Conservation (phyloP, 2,888 invertebrate species). For the Halictus ligatus region DNA sequence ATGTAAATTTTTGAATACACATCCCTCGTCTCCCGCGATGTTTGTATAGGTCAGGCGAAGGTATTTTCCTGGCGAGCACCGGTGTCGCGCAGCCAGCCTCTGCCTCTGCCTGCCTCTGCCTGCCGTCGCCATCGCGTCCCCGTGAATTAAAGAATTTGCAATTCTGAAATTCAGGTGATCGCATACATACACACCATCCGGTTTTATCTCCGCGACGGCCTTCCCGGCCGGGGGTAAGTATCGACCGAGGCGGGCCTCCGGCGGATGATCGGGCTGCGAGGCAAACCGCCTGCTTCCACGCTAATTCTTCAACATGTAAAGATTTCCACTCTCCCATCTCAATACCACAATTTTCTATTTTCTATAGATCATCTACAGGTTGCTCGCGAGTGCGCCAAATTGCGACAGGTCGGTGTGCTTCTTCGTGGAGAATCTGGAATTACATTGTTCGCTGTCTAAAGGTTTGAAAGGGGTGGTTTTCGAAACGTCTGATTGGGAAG, state of each 20-base stretch:
- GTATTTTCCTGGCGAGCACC: conserved; percentile 80
- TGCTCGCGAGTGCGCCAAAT: background rate
- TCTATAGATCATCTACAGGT: background rate
- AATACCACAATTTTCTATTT: background rate
- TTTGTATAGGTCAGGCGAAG: conserved; percentile 84
- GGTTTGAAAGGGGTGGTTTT: background rate
- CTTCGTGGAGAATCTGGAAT: background rate
- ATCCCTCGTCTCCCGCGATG: conserved; percentile 81
- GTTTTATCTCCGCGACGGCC: conserved; percentile 66
- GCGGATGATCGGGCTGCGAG: conserved; percentile 26
- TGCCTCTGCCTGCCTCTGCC: conserved; percentile 58
- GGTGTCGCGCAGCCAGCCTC: conserved; percentile 53
- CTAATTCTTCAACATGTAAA: conserved; percentile 9
- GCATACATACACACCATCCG: conserved; percentile 71
- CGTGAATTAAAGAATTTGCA: conserved; percentile 84
- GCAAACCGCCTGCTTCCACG: conserved; percentile 8
- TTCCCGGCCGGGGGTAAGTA: conserved; percentile 57
- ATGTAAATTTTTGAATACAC: conserved; percentile 85
- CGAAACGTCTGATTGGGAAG: too few relatives aligned
- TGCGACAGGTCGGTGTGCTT: background rate
- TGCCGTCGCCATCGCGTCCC: conserved; percentile 71
- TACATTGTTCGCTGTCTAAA: background rate
- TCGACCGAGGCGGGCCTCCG: conserved; percentile 61
- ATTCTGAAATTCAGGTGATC: conserved; percentile 83
- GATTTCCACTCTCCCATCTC: background rate